Percentiles rank a stretch among this genome's conserved stretches.
phyloP scores from a whole-genome alignment of 2,113 vertebrate species.

The Heterotilapia buettikoferi region DNA sequence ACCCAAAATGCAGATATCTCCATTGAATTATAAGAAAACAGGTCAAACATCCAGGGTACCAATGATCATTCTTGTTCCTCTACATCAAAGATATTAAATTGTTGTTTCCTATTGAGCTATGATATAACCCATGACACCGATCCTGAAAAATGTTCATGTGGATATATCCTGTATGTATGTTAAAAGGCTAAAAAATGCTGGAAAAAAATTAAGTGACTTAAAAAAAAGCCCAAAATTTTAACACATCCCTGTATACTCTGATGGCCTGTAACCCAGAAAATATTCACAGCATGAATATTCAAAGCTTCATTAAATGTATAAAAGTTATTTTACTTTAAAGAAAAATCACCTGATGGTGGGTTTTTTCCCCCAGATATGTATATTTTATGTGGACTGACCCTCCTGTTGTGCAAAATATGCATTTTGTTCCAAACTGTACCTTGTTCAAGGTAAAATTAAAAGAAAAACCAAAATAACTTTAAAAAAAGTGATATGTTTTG shows the following conservation, averaged over 20 bases:
- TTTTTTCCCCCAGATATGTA: fast-evolving
- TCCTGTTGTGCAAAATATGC: background rate
- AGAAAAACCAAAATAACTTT: background rate
- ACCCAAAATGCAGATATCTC: background rate
- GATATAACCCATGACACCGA: background rate
- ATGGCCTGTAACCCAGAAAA: background rate
- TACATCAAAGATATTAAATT: background rate
- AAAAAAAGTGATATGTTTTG: background rate
- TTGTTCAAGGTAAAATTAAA: background rate
- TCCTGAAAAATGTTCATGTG: background rate
- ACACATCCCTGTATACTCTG: background rate
- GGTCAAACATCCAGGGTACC: background rate
- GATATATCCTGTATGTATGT: background rate
- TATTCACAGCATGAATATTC: background rate
- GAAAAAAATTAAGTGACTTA: background rate
- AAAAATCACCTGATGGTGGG: background rate
- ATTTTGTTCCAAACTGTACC: background rate
- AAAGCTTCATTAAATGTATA: background rate
- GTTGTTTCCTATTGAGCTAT: background rate
- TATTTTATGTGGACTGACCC: background rate
- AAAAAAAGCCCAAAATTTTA: fast-evolving
- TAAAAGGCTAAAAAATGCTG: background rate
- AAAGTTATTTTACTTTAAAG: background rate
- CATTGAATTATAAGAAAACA: background rate
- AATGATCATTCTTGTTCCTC: background rate